Evolutionary conservation across 2,797 vertebrate species (phyloP).

Genomic region (Rhynchonycteris naso): DNA sequence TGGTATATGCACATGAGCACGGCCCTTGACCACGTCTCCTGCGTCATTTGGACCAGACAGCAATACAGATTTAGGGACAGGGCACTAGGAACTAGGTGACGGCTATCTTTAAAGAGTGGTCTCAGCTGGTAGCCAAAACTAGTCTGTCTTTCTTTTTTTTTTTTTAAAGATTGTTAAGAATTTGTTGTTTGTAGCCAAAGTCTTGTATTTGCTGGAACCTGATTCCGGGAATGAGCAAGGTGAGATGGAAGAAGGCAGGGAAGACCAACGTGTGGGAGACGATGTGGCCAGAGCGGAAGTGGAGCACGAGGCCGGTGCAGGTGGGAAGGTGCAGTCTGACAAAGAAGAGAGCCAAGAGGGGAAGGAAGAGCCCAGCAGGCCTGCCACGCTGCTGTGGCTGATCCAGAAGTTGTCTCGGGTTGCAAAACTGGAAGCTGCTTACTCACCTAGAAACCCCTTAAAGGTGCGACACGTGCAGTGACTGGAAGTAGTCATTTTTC

Average conservation of each 20-base stretch:
- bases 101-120: not conserved
- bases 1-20: not conserved
- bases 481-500: not conserved
- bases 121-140: not conserved
- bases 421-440: constrained; percentile 94
- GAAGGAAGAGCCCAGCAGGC: constrained; percentile 81
- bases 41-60: not conserved
- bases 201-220: constrained; percentile 93
- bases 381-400: constrained; percentile 93
- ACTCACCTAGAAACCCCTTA: constrained; percentile 92
- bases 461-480: constrained; percentile 87
- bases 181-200: constrained; percentile 95
- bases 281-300: constrained; percentile 3
- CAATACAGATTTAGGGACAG: not conserved
- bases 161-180: constrained; percentile 95
- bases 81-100: not conserved
- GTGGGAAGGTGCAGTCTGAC: constrained; percentile 44
- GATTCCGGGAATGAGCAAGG: constrained; percentile 81
- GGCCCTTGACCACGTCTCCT: not conserved
- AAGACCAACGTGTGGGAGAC: not conserved
- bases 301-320: constrained; percentile 52
- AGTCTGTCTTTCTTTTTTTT: not conserved
- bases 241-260: constrained; percentile 51
- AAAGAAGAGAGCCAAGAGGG: constrained; percentile 63
- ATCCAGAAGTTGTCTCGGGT: constrained; percentile 93